Evolutionary conservation across 2,113 vertebrate genomes (phyloP).

Genomic region (Corythornis vintsioides): DNA sequence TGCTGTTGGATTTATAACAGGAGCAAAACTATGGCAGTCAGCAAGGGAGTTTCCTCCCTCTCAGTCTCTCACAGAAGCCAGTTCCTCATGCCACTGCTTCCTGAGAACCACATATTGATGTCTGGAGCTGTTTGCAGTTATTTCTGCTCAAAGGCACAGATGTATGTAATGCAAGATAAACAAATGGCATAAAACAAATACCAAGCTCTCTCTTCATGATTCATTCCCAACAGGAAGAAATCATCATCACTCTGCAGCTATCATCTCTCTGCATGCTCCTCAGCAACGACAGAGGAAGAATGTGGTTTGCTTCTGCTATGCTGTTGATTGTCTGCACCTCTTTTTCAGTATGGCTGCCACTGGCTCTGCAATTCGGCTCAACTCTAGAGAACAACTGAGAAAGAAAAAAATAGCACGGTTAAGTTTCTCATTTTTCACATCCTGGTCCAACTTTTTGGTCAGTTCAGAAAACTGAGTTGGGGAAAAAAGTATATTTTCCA

Average conservation of each 20-base stretch:
- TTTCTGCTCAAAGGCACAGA: slow-evolving; percentile 28
- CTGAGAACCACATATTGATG: background rate
- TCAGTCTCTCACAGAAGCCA: background rate
- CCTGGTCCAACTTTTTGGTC: background rate
- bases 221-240: background rate
- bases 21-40: background rate
- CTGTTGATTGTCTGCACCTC: background rate
- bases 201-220: background rate
- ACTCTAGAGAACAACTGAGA: background rate
- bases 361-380: background rate
- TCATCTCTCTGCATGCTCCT: background rate
- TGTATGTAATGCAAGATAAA: background rate
- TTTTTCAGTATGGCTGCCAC: background rate
- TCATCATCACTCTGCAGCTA: background rate
- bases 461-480: background rate
- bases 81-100: slow-evolving; percentile 24
- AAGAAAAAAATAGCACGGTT: background rate
- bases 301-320: background rate
- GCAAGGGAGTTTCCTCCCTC: slow-evolving; percentile 1
- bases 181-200: background rate
- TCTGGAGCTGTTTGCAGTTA: slow-evolving; percentile 14
- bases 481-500: slow-evolving; percentile 23
- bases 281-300: background rate
- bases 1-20: rapidly evolving
- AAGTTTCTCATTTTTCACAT: slow-evolving; percentile 22